phyloP scores from a whole-genome alignment of 2,797 vertebrate species.

The Squalus acanthias region DNA sequence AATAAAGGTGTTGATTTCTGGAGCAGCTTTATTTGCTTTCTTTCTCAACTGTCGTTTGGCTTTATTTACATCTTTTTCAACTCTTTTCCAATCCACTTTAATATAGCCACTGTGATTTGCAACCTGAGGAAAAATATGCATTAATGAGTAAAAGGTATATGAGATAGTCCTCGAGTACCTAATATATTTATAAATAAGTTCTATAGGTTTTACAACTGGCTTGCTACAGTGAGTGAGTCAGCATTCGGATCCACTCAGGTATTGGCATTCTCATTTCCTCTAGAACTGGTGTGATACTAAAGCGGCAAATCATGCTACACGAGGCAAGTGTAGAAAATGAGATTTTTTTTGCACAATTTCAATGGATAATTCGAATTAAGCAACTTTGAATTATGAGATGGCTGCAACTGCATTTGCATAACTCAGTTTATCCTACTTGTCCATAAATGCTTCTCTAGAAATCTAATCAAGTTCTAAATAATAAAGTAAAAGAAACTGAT shows the following conservation, averaged over 20 bases:
- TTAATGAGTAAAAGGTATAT: background rate
- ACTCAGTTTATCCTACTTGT: background rate
- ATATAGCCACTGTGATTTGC: slow-evolving; percentile 93
- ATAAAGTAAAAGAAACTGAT: background rate
- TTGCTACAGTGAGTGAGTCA: background rate
- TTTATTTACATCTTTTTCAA: slow-evolving; percentile 96
- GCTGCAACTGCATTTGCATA: background rate
- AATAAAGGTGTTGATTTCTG: slow-evolving; percentile 83
- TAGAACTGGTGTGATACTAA: background rate
- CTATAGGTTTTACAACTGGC: background rate
- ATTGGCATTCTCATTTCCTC: background rate
- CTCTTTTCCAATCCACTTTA: slow-evolving; percentile 93
- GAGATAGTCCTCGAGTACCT: background rate
- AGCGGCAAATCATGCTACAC: background rate
- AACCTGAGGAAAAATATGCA: slow-evolving; percentile 61
- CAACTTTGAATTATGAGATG: background rate
- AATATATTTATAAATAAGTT: background rate
- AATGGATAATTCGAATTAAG: background rate
- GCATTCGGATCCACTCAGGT: background rate
- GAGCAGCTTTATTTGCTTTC: slow-evolving; percentile 77
- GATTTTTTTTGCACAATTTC: background rate
- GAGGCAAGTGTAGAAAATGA: background rate
- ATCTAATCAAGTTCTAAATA: background rate
- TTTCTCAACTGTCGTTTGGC: slow-evolving; percentile 91
- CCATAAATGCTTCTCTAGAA: background rate